A percentile compares a stretch with the other conserved stretches of the same genome.
Conservation (phyloP, 1,140 invertebrate species). For the Caenorhabditis latens region DNA sequence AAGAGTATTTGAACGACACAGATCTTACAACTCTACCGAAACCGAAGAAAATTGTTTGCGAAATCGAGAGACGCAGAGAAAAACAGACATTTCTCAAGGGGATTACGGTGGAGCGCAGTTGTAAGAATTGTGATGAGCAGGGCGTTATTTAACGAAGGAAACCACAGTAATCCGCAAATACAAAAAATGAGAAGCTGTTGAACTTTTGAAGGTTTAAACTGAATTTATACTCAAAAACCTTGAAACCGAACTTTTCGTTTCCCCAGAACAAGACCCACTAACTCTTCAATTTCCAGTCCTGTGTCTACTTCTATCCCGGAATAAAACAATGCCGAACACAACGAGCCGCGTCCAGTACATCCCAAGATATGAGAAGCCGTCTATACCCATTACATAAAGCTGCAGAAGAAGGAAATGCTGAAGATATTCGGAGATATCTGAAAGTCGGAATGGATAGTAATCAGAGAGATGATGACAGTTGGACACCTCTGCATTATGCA, state of each 20-base stretch:
- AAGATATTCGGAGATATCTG: constrained; percentile 65
- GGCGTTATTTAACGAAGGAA: too few species aligned
- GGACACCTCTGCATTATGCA: constrained; percentile 75
- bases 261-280: not conserved
- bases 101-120: too few species aligned
- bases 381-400: constrained; percentile 73
- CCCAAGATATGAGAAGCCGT: constrained; percentile 70
- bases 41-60: not conserved
- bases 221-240: not conserved
- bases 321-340: constrained; percentile 54
- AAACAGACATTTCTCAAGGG: too few species aligned
- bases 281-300: not conserved
- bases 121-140: too few species aligned
- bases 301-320: not conserved
- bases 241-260: not conserved
- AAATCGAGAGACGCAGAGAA: too few species aligned
- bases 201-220: constrained; percentile 65
- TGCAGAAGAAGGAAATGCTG: constrained; percentile 72
- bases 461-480: constrained; percentile 70
- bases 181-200: not conserved
- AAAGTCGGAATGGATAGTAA: constrained; percentile 71
- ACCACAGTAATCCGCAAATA: too few species aligned
- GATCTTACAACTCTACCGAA: too few species aligned
- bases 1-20: too few species aligned
- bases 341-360: constrained; percentile 60